These are phyloP conservation scores for Furcula furcula DNA, from an alignment of 2,888 invertebrate species.

Conservation along the genomic window DNA sequence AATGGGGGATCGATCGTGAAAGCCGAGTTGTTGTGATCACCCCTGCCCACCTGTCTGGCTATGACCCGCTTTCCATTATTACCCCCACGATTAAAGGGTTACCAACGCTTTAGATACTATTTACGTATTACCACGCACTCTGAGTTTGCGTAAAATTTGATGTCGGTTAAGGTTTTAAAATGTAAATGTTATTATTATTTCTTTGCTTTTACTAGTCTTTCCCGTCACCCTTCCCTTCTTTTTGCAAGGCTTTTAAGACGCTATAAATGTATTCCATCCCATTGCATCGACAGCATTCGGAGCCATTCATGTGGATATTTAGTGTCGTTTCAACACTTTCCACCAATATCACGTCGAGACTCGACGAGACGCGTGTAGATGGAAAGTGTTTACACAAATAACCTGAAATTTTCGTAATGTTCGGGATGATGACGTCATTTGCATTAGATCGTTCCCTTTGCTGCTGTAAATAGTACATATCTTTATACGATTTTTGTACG, in stretches of 20 bases:
- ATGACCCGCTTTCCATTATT: constrained; percentile 34
- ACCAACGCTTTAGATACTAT: constrained; percentile 1
- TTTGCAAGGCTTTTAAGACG: constrained; percentile 4
- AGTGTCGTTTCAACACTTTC: constrained; percentile 2
- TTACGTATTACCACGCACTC: too few species aligned
- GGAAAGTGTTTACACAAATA: constrained; percentile 9
- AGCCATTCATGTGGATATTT: constrained; percentile 11
- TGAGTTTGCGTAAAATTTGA: too few species aligned
- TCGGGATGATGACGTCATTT: too few species aligned
- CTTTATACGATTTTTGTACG: too few species aligned
- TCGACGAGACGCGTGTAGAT: not conserved
- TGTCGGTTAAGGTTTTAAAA: too few species aligned
- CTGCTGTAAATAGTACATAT: too few species aligned
- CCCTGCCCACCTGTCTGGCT: constrained; percentile 32
- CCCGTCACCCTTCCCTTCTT: too few species aligned
- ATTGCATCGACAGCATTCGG: constrained; percentile 6
- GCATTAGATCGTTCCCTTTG: too few species aligned
- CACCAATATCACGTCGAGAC: not conserved
- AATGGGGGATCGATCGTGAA: constrained; percentile 22
- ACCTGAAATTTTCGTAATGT: constrained; percentile 8
- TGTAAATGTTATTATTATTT: too few species aligned
- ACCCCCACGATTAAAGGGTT: constrained; percentile 17
- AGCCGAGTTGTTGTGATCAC: constrained; percentile 21
- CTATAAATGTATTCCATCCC: constrained; percentile 3
- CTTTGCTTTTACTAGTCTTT: too few species aligned